phyloP scores from a whole-genome alignment of 2,888 invertebrate species.

The Ametastegia equiseti region DNA sequence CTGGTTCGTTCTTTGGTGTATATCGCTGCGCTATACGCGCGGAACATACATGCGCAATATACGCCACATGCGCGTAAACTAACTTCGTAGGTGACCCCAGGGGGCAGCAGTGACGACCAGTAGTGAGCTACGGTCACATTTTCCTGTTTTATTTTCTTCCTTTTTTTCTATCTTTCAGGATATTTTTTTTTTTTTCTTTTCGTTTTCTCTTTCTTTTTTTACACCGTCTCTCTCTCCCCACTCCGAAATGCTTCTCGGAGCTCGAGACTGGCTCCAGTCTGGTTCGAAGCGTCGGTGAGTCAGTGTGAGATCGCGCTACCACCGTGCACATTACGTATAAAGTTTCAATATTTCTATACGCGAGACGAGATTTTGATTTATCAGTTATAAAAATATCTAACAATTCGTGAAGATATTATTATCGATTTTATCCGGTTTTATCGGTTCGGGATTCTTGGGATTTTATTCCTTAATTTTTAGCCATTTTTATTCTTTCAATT shows the following conservation, averaged over 20 bases:
- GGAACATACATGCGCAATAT: constrained; percentile 30
- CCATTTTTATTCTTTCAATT: not conserved
- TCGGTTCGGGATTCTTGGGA: not conserved
- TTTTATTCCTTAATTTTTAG: constrained; percentile 3
- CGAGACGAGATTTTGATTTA: too few relatives aligned
- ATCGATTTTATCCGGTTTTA: not conserved
- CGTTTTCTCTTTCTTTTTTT: not conserved
- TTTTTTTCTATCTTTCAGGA: not conserved
- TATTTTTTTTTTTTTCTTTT: not conserved
- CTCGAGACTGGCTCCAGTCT: constrained; percentile 18
- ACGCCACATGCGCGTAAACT: constrained; percentile 27
- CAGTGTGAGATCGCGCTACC: constrained; percentile 46
- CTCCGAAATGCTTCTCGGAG: constrained; percentile 29
- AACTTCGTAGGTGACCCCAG: constrained; percentile 35
- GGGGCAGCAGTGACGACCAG: constrained; percentile 42
- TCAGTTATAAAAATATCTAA: too few relatives aligned
- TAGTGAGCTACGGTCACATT: constrained; percentile 23
- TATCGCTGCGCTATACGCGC: not conserved
- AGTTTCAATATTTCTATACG: not conserved
- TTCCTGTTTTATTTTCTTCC: not conserved
- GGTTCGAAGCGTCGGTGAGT: constrained; percentile 39
- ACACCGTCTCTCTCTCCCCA: not conserved
- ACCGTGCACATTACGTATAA: constrained; percentile 14
- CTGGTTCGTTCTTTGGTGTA: too few relatives aligned
- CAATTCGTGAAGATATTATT: too few relatives aligned